These are phyloP conservation scores for Xiphophorus birchmanni DNA, from an alignment of 2,797 vertebrate genomes.

Conservation along the genomic window DNA sequence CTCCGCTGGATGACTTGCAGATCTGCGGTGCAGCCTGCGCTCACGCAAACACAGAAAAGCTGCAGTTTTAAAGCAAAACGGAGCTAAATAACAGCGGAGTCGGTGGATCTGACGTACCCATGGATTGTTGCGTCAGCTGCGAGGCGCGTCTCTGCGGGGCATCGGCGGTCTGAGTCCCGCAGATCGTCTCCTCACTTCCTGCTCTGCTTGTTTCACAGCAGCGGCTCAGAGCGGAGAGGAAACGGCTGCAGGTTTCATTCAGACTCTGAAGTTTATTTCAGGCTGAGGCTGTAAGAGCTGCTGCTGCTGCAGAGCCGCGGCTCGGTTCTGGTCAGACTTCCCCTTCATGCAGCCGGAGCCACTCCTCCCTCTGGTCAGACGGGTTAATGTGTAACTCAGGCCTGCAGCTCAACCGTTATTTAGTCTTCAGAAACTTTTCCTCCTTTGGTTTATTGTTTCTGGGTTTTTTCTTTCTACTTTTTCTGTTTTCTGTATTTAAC, in stretches of 20 bases:
- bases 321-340: conserved; percentile 37
- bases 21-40: not conserved
- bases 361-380: conserved; percentile 34
- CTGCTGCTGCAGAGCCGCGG: not conserved
- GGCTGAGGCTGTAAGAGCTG: too few species aligned
- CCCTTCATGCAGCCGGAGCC: conserved; percentile 25
- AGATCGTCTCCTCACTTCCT: conserved; percentile 71
- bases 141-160: conserved; percentile 43
- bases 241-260: conserved; percentile 21
- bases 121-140: conserved; percentile 52
- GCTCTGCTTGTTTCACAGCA: conserved; percentile 23
- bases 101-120: conserved; percentile 58
- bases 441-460: not conserved
- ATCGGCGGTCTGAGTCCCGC: conserved; percentile 42
- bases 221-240: conserved; percentile 17
- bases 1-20: not conserved
- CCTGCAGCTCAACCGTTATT: not conserved
- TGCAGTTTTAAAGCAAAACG: not conserved
- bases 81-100: not conserved
- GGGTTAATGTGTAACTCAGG: conserved; percentile 3
- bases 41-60: not conserved
- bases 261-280: not conserved
- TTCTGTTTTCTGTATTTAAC: too few species aligned
- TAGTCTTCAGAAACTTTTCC: not conserved
- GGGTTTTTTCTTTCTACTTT: not conserved